These are phyloP conservation scores for Nerophis lumbriciformis DNA, from an alignment of 2,113 vertebrate species.

Conservation along the genomic window DNA sequence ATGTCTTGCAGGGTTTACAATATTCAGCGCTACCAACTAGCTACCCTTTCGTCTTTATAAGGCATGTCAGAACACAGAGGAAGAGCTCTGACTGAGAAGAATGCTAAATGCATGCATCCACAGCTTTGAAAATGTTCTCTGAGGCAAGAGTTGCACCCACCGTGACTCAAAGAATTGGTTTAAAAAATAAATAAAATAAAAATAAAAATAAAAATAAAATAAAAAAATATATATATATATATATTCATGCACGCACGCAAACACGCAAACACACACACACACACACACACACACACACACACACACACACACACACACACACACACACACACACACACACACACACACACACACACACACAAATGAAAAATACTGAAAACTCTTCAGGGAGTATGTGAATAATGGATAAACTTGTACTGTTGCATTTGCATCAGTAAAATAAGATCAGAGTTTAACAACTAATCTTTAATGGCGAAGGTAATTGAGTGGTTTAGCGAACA, in stretches of 20 bases:
- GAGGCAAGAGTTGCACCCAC: background rate
- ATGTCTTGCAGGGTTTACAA: slow-evolving; percentile 1
- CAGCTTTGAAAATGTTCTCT: slow-evolving; percentile 9
- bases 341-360: no score
- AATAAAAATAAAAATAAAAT: no score
- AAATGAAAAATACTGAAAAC: background rate
- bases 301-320: no score
- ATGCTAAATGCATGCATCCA: background rate
- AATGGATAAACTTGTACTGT: background rate
- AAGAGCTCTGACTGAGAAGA: background rate
- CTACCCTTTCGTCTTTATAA: slow-evolving; percentile 10
- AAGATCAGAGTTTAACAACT: background rate
- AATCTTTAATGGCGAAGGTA: background rate
- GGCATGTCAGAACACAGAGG: background rate
- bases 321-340: no score
- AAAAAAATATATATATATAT: no score
- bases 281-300: no score
- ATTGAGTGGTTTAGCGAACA: background rate
- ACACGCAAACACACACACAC: no score
- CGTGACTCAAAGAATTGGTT: background rate
- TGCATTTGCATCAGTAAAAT: slow-evolving; percentile 1
- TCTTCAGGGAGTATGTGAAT: slow-evolving; percentile 2
- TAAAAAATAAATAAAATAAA: background rate
- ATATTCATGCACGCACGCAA: background rate
- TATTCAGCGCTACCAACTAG: background rate